Evolutionary conservation across 2,888 invertebrate species (phyloP).

Genomic region (Pseudococcus jackbeardsleyi): DNA sequence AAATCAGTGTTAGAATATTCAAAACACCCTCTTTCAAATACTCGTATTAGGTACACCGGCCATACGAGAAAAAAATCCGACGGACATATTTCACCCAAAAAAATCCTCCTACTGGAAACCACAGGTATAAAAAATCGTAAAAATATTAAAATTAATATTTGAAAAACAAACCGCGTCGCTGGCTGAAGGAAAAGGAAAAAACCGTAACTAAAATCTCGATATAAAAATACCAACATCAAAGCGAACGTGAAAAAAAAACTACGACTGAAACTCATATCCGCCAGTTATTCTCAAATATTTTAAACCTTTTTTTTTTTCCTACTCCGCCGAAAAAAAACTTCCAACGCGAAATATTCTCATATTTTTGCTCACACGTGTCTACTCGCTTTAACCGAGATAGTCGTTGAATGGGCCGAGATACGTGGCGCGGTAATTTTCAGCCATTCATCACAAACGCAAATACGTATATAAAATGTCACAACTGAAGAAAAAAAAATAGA

Average conservation of each 20-base stretch:
- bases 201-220: background rate
- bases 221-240: constrained; percentile 34
- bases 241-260: background rate
- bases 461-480: background rate
- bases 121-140: background rate
- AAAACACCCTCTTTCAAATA: background rate
- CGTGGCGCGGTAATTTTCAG: background rate
- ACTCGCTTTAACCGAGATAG: background rate
- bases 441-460: constrained; percentile 10
- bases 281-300: constrained; percentile 40
- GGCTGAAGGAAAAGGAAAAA: background rate
- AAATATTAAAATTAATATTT: constrained; percentile 6
- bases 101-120: background rate
- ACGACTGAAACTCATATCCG: constrained; percentile 28
- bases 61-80: background rate
- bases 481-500: background rate
- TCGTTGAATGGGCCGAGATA: background rate
- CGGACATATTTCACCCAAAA: background rate
- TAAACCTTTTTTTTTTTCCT: constrained; percentile 19
- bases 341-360: background rate
- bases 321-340: background rate
- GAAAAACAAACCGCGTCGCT: background rate
- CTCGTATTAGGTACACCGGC: no score
- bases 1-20: no score
- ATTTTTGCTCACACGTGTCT: constrained; percentile 12